Base-by-base conservation (phyloP, 2,888 invertebrate species). In the Peribatodes rhomboidaria region DNA sequence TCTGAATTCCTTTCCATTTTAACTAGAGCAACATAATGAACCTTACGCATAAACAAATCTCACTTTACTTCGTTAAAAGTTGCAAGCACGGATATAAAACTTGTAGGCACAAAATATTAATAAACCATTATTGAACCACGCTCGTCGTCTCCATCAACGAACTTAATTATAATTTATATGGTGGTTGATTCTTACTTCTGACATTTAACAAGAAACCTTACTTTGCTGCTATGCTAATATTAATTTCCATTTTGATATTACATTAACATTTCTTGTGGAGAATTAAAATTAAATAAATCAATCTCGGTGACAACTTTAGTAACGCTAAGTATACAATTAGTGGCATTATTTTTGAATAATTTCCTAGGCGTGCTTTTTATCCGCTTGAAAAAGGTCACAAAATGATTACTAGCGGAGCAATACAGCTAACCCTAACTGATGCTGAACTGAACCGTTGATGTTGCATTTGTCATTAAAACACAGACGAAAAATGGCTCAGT, bases 131-230 rank as follows among this genome's bases (percentile, higher is more conserved):
- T 61, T 49, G 16, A 56, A 41, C 16, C 35, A 27, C 27, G 41
- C 33, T 62, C 20, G 44, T 57, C 42, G 42, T 39, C 22, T 10
- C 20, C 55, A 13, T 35, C 27, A 61, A 50, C 35, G 14, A 62
- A 35, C 20, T 44, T 62, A 56, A 62, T 62, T 56, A 52, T 44
- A 58, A 63, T 63, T 53, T 54, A 54, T 62, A 39, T 52, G 63
- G 13, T 56, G 58, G 57, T 54, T 54, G 33, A 35, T 63, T 63
- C 47, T 20, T 58, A 63, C 58, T 58, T 63, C 31, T 63, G 58
- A 63, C 63, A 53, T 54, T 63, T 47, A 52, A 63, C 63, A 58
- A 63, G 63, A 63, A 63, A 58, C 53, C 53, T 41, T 54, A 63
- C 63, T 63, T 61, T 54, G 33, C 63, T 20, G 58, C 27, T 53